Evolutionary conservation across 2,888 invertebrate species (phyloP), one percentile per base, ranked within the genome.

Genomic region (Eupithecia subumbrata): DNA sequence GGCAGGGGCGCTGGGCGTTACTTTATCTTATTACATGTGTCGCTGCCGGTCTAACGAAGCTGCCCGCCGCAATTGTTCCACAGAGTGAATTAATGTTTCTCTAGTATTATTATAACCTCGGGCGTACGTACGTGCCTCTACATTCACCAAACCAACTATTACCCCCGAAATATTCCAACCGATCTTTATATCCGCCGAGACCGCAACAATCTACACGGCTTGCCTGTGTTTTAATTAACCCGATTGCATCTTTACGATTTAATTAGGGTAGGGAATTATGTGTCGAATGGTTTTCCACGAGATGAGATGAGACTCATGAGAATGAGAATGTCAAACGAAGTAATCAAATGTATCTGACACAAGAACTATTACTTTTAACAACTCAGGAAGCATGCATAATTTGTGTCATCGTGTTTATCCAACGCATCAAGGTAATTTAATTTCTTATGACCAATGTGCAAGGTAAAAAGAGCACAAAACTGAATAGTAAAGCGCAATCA

Each of bases 21-120:
- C 89, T 92, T 90, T 92, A 92, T 92, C 91, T 91, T 89, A 91
- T 92, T 91, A 92, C 91, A 92, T 88, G 88, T 91, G 90, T 90
- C 90, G 89, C 87, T 85, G 86, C 84, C 88, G 88, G 86, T 87
- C 87, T 90, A 88, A 90, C 89, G 87, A 89, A 90, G 87, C 89
- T 88, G 88, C 86, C 86, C 84, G 84, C 87, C 89, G 84, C 90
- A 89, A 91, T 91, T 90, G 89, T 91, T 86, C 85, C 86, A 85
- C 86, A 86, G 87, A 82, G 85, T 86, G 88, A 90, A 90, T 90
- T 90, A 90, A 92, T 90, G 87, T 84, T 83, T 86, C 82, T 86
- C 82, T 82, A 83, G 83, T 85, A 84, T 86, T 85, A 85, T 89
- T 87, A 89, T 87, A 84, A 86, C 85, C 83, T 82, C 82, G 43